Conservation (phyloP, 2,797 vertebrate genomes). For the Premnoplex brunnescens region DNA sequence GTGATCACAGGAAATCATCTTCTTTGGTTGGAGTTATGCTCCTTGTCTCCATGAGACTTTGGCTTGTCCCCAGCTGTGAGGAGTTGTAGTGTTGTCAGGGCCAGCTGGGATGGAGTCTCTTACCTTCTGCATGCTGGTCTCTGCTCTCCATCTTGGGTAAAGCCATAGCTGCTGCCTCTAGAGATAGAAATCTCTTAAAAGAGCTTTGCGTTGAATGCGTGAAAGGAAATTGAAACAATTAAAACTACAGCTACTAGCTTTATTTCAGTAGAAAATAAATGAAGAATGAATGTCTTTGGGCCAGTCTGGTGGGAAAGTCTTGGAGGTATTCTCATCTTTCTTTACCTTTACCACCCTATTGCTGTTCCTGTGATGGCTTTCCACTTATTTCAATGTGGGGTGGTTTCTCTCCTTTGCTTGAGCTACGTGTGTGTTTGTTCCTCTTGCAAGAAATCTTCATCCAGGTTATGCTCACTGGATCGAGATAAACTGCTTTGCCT, state of each 20-base stretch:
- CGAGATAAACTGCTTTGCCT: not conserved
- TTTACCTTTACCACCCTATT: not conserved
- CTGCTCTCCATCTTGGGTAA: not conserved
- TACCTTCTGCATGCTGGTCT: not conserved
- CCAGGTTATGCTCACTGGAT: not conserved
- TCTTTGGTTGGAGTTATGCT: not conserved
- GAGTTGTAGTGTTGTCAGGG: not conserved
- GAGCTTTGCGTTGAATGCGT: not conserved
- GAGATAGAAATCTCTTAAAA: not conserved
- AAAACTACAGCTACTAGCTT: not conserved
- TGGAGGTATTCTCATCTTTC: not conserved
- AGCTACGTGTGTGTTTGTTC: not conserved
- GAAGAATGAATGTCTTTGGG: not conserved
- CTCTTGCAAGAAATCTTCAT: not conserved
- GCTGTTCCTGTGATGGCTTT: not conserved
- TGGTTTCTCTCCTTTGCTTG: not conserved
- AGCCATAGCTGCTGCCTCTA: not conserved
- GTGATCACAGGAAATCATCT: not conserved
- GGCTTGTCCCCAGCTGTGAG: not conserved
- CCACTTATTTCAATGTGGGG: rapidly evolving
- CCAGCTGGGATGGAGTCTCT: not conserved
- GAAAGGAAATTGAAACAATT: not conserved
- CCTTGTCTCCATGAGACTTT: not conserved
- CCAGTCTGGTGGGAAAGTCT: not conserved
- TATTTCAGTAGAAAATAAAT: not conserved